Conservation (phyloP, 2,888 invertebrate genomes). For the Chaetoderma sp. region DNA sequence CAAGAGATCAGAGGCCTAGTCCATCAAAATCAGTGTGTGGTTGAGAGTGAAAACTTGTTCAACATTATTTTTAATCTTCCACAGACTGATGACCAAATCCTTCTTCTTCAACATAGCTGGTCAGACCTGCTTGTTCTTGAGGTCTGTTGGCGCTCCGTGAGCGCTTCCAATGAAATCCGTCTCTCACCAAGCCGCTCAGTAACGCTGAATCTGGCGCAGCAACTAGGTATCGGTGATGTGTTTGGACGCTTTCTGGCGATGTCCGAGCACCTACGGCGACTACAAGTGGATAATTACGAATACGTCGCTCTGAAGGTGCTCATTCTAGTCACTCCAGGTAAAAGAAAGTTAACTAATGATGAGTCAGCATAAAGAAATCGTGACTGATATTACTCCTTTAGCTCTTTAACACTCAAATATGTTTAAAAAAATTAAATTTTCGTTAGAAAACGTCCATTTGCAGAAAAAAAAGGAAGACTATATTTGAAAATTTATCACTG, state of each 20-base stretch:
- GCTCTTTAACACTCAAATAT: too few species aligned
- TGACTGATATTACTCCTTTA: too few species aligned
- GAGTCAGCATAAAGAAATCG: too few species aligned
- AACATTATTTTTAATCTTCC: too few species aligned
- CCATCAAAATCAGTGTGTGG: too few species aligned
- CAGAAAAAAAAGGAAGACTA: too few species aligned
- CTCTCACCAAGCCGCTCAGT: slow-evolving; percentile 66
- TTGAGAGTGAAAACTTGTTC: too few species aligned
- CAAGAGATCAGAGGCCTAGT: too few species aligned
- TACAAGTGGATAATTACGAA: slow-evolving; percentile 94
- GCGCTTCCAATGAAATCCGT: slow-evolving; percentile 77
- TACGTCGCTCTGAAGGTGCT: slow-evolving; percentile 97
- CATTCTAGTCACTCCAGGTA: slow-evolving; percentile 90
- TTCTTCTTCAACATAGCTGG: slow-evolving; percentile 97
- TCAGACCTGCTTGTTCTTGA: slow-evolving; percentile 74
- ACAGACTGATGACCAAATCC: slow-evolving; percentile 97
- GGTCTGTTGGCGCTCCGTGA: slow-evolving; percentile 84
- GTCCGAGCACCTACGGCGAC: slow-evolving; percentile 88
- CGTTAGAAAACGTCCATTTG: too few species aligned
- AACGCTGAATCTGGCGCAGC: slow-evolving; percentile 75
- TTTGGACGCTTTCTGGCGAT: slow-evolving; percentile 95
- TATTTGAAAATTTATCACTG: too few species aligned
- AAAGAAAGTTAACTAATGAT: too few species aligned
- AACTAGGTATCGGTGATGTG: slow-evolving; percentile 81
- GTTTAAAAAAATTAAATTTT: too few species aligned